Conservation (phyloP, 2,797 vertebrate species). For the Urophycis tenuis region DNA sequence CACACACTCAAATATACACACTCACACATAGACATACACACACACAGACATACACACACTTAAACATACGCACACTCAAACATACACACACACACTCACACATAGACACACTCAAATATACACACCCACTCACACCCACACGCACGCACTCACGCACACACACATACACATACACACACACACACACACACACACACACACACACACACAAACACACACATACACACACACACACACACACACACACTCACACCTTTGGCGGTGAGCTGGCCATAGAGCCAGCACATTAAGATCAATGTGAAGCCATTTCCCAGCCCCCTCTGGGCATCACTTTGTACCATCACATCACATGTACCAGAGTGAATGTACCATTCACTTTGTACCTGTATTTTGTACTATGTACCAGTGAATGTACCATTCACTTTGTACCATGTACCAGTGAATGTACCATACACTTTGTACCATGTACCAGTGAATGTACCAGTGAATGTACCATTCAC, state of each 20-base stretch:
- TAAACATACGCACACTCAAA: too few species aligned
- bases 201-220: slow-evolving; percentile 16
- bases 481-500: too few species aligned
- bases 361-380: too few species aligned
- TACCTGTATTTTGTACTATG: too few species aligned
- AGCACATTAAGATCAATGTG: slow-evolving; percentile 45
- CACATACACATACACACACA: not conserved
- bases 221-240: slow-evolving; percentile 7
- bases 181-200: slow-evolving; percentile 19
- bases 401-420: too few species aligned
- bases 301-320: slow-evolving; percentile 48
- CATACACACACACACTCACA: too few species aligned
- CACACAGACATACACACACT: slow-evolving; percentile 20
- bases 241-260: slow-evolving; percentile 14
- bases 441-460: too few species aligned
- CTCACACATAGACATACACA: too few species aligned
- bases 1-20: too few species aligned
- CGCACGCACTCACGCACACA: not conserved
- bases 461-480: too few species aligned
- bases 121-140: slow-evolving; percentile 9
- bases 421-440: too few species aligned
- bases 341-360: too few species aligned
- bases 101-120: not conserved
- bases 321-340: slow-evolving; percentile 27
- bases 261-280: slow-evolving; percentile 25